phyloP scores from a whole-genome alignment of 2,797 vertebrate genomes.

The Carcharodon carcharias region DNA sequence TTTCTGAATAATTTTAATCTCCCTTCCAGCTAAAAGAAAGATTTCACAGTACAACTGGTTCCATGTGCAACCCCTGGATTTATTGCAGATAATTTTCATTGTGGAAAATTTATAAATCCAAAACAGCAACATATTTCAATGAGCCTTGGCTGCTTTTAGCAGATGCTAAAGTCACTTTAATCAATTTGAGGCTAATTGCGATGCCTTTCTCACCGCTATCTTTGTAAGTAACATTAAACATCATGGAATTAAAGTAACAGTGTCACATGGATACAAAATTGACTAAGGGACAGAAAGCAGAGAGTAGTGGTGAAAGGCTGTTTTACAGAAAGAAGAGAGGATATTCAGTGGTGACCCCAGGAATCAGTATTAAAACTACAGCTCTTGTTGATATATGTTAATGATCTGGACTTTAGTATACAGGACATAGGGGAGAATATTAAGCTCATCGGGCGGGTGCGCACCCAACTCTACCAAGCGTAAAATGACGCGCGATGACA shows the following conservation, averaged over 20 bases:
- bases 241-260: not conserved
- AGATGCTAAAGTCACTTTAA: not conserved
- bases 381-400: not conserved
- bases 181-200: not conserved
- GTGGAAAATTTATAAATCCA: not conserved
- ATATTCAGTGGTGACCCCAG: not conserved
- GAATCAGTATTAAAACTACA: not conserved
- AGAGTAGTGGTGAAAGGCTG: not conserved
- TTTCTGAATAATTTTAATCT: not conserved
- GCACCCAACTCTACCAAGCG: too few relatives aligned
- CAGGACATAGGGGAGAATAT: not conserved
- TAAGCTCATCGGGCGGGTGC: too few relatives aligned
- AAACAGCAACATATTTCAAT: not conserved
- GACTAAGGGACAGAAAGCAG: not conserved
- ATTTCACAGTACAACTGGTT: not conserved
- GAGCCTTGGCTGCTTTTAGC: too few relatives aligned
- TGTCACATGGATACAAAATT: not conserved
- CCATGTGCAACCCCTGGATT: not conserved
- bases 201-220: not conserved
- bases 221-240: not conserved
- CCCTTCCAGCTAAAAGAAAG: not conserved
- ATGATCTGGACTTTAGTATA: not conserved
- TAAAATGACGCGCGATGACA: too few relatives aligned
- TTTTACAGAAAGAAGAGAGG: not conserved
- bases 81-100: not conserved